phyloP scores from a whole-genome alignment of 2,113 vertebrate species.

The Gallinago undulata region DNA sequence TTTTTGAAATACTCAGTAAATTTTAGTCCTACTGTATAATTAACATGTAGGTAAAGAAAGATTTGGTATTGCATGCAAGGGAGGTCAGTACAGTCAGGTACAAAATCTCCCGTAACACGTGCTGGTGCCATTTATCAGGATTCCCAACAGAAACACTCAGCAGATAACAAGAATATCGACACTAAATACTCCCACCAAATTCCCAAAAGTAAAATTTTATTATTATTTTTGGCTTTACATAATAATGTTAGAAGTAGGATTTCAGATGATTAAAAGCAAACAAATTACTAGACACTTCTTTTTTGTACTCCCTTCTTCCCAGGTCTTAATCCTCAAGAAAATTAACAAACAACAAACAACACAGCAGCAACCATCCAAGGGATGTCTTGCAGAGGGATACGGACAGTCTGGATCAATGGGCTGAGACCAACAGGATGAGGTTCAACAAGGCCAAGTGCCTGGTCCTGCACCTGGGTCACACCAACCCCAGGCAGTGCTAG shows the following conservation, averaged over 20 bases:
- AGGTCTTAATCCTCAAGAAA: not conserved
- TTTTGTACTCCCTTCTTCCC: not conserved
- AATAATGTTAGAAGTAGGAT: not conserved
- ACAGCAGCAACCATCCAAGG: not conserved
- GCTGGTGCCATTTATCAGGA: not conserved
- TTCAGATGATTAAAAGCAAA: not conserved
- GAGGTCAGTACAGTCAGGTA: not conserved
- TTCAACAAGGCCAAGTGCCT: no score
- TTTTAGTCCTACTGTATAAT: not conserved
- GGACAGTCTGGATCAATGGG: no score
- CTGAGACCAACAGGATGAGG: no score
- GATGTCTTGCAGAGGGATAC: no score
- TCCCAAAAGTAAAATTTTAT: not conserved
- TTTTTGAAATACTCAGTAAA: not conserved
- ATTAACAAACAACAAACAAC: not conserved
- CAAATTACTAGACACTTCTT: not conserved
- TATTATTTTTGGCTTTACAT: not conserved
- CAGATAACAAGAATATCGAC: not conserved
- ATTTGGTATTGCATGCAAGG: not conserved
- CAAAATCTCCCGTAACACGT: accelerated
- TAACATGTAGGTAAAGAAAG: not conserved
- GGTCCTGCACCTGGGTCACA: no score
- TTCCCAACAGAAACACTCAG: not conserved
- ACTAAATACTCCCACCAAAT: not conserved
- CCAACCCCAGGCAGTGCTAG: no score